These are phyloP conservation scores for Acipenser oxyrinchus DNA, from an alignment of 2,797 vertebrate genomes.

Conservation along the genomic window DNA sequence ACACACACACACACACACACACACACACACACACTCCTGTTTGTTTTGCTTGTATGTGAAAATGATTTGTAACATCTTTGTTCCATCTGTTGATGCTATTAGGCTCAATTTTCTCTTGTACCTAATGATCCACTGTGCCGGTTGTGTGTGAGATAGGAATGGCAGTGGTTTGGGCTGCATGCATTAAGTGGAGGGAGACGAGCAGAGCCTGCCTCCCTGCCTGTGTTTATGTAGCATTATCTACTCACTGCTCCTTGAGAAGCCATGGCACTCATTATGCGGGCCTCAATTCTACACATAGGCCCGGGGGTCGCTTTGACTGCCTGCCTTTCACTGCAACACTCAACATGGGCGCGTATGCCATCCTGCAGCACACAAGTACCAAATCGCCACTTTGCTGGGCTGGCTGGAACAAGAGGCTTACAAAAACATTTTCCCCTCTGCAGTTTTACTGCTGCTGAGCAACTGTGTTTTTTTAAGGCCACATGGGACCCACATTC, in stretches of 20 bases:
- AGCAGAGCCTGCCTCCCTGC: conserved; percentile 37
- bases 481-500: conserved; percentile 55
- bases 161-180: conserved; percentile 54
- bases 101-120: conserved; percentile 88
- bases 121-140: conserved; percentile 85
- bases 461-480: conserved; percentile 46
- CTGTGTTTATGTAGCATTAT: conserved; percentile 44
- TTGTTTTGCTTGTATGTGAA: conserved; percentile 15
- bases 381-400: conserved; percentile 36
- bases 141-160: conserved; percentile 69
- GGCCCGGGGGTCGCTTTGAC: conserved; percentile 47
- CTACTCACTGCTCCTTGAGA: conserved; percentile 41
- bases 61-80: conserved; percentile 74
- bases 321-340: conserved; percentile 42
- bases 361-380: conserved; percentile 45
- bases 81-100: conserved; percentile 94
- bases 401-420: conserved; percentile 16
- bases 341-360: conserved; percentile 48
- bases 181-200: conserved; percentile 55
- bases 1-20: not conserved
- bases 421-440: conserved; percentile 35
- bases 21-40: not conserved
- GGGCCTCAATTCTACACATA: conserved; percentile 40
- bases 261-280: conserved; percentile 39
- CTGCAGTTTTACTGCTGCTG: conserved; percentile 42